These are phyloP conservation scores for Clarias laeviceps DNA, from an alignment of 2,797 vertebrate species.

Conservation along the genomic window DNA sequence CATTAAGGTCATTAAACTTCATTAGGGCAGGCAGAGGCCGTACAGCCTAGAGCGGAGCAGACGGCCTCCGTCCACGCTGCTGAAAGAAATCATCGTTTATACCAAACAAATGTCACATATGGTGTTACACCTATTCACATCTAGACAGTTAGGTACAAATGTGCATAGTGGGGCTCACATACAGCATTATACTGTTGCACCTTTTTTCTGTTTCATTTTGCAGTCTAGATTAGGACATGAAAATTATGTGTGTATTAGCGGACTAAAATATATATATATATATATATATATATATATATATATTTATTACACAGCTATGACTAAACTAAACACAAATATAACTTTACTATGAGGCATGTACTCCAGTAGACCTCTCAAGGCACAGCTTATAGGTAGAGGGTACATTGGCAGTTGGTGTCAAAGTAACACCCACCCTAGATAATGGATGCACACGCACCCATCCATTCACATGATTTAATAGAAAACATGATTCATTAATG, in stretches of 20 bases:
- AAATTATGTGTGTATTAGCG: background rate
- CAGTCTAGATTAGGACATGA: background rate
- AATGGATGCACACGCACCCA: too few relatives aligned
- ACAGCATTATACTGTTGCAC: background rate
- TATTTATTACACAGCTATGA: background rate
- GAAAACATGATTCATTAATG: too few relatives aligned
- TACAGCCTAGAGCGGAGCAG: constrained; percentile 5
- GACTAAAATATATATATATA: background rate
- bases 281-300: background rate
- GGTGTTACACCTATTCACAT: background rate
- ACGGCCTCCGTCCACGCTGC: constrained; percentile 26
- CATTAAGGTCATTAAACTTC: constrained; percentile 46
- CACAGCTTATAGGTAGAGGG: too few relatives aligned
- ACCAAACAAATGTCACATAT: background rate
- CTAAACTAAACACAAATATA: background rate
- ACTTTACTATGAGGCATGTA: too few relatives aligned
- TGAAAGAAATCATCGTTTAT: constrained; percentile 26
- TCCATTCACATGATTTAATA: too few relatives aligned
- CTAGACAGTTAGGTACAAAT: background rate
- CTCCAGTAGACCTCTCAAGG: too few relatives aligned
- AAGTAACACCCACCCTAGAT: too few relatives aligned
- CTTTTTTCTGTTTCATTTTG: background rate
- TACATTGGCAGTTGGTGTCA: too few relatives aligned
- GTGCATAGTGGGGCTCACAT: background rate
- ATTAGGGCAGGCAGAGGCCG: constrained; percentile 19